Base-by-base conservation (phyloP, 2,113 vertebrate genomes). In the Campylorhamphus procurvoides region DNA sequence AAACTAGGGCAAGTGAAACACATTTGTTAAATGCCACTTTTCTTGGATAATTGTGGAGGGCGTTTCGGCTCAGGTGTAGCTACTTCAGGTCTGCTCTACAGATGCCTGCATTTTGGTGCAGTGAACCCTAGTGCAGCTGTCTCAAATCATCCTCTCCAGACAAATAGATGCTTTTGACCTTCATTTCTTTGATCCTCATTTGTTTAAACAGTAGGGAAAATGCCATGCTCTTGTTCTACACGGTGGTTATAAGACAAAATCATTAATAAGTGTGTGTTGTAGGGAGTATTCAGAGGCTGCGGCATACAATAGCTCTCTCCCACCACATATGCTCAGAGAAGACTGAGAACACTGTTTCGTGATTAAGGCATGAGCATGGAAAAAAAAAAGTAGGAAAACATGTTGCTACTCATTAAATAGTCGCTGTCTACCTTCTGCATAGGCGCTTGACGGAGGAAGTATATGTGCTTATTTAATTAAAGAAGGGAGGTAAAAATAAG, bases 401-500 rank as follows among this genome's bases (percentile, higher is more conserved):
- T 39, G 39, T 49, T 95, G 59, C 50, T 77, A 16, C 18, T 93
- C 17, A 42, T 92, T 90, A 83, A 75, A 67, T 76, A 87, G 42
- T 53, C 55, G 23, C 42, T 66, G n/a, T 83, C 63, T 91, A 67
- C 59, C 50, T 94, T 94, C 67, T 27, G 1, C 42, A 44, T 67
- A 94, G 39, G 24, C 39, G 91, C 39, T 80, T 76, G 55, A 74
- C 62, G 55, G 59, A 76, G 53, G 37, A 81, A 72, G 50, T 77
- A 35, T 80, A 63, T 74, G 53, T 93, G 42, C 69, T 87, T 91
- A 67, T 84, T 78, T 94, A 90, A 90, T 94, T 90, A 73, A 91
- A 87, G 46, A 74, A 62, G 42, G 22, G 49, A 96, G 68, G 79
- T 94, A 90, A 95, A 95, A 91, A 55, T 69, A 80, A 94, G 77